These are phyloP conservation scores for Battus philenor DNA, from an alignment of 1,140 invertebrate genomes.

Conservation along the genomic window DNA sequence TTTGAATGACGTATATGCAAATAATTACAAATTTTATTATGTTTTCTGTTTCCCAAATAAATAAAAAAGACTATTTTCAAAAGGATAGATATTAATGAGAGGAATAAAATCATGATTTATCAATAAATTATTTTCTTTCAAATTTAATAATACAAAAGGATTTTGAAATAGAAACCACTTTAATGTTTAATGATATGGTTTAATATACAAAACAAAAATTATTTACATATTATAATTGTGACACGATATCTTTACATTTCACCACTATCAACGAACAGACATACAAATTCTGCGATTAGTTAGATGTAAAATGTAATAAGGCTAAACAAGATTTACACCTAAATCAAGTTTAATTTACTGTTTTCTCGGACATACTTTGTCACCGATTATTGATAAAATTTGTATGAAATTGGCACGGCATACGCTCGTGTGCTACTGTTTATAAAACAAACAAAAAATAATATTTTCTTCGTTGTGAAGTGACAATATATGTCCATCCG, in stretches of 20 bases:
- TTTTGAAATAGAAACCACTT: slow-evolving; percentile 13
- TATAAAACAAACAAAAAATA: slow-evolving; percentile 10
- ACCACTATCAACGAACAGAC: not conserved
- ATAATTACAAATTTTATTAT: no score
- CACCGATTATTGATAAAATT: slow-evolving; percentile 21
- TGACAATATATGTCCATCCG: slow-evolving; percentile 22
- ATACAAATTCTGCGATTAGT: slow-evolving; percentile 16
- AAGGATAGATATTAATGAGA: no score
- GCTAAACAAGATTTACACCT: slow-evolving; percentile 37
- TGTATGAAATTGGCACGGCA: slow-evolving; percentile 39
- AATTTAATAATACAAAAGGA: no score
- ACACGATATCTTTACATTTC: not conserved
- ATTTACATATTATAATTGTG: slow-evolving; percentile 55
- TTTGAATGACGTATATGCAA: no score
- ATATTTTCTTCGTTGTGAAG: slow-evolving; percentile 4
- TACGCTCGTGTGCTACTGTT: slow-evolving; percentile 36
- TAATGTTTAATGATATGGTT: slow-evolving; percentile 27
- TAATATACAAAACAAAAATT: slow-evolving; percentile 66
- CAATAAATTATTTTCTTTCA: no score
- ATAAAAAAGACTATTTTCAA: no score
- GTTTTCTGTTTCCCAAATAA: no score
- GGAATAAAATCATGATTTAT: no score
- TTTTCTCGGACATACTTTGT: slow-evolving; percentile 17
- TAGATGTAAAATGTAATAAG: slow-evolving; percentile 18
- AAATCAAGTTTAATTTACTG: slow-evolving; percentile 16